These are phyloP conservation scores for Leptinotarsa juncta DNA, from an alignment of 2,888 invertebrate species.

Conservation along the genomic window DNA sequence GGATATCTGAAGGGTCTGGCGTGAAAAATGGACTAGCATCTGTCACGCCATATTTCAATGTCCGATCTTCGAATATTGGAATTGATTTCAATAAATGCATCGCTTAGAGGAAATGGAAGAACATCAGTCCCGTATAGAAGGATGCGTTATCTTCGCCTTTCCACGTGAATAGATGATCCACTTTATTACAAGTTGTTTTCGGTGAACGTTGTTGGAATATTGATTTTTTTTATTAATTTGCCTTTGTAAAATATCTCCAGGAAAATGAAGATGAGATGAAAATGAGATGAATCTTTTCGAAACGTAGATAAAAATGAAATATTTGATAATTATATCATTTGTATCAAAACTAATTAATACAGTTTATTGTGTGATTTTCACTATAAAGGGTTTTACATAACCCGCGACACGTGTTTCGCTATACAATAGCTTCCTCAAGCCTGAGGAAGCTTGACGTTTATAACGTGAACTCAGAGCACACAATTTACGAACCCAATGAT, in stretches of 20 bases:
- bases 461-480: too few species aligned
- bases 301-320: too few species aligned
- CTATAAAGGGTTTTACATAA: too few species aligned
- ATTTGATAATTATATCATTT: too few species aligned
- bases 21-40: conserved; percentile 32
- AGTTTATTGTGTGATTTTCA: too few species aligned
- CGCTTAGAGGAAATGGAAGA: conserved; percentile 14
- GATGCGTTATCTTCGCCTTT: neutral
- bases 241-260: neutral
- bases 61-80: conserved; percentile 1
- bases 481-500: too few species aligned
- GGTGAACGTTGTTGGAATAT: neutral
- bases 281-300: too few species aligned
- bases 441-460: too few species aligned
- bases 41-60: conserved; percentile 23
- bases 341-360: too few species aligned
- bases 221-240: neutral
- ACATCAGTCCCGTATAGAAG: neutral
- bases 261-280: too few species aligned
- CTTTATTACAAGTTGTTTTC: neutral
- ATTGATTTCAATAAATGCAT: conserved; percentile 11
- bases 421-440: too few species aligned
- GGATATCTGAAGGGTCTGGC: conserved; percentile 32
- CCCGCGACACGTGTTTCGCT: too few species aligned
- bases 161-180: neutral